Conservation (phyloP, 1,140 invertebrate genomes). For the Tribolium castaneum region DNA sequence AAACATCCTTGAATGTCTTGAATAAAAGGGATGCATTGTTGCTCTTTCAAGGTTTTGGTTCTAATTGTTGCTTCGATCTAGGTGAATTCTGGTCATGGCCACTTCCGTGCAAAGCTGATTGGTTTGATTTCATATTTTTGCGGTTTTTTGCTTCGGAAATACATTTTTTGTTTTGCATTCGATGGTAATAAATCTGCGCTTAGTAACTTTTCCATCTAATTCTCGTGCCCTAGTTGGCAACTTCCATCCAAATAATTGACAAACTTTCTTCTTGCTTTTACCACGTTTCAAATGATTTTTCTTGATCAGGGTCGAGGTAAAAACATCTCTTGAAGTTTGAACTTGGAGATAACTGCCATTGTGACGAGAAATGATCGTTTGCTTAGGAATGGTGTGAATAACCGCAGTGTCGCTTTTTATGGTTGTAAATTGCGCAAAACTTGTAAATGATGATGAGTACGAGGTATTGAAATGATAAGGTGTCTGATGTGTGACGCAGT, state of each 20-base stretch:
- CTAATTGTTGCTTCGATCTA: background rate
- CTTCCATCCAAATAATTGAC: background rate
- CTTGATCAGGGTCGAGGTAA: background rate
- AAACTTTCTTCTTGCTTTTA: background rate
- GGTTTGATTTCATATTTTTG: background rate
- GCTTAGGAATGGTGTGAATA: background rate
- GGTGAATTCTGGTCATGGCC: background rate
- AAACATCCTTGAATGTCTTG: background rate
- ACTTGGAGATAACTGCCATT: background rate
- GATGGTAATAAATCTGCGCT: background rate
- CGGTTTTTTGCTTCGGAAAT: background rate
- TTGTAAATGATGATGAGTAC: background rate
- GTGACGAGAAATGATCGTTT: background rate
- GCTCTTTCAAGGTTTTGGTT: background rate
- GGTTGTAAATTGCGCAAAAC: background rate
- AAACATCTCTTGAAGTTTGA: background rate
- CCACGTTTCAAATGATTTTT: background rate
- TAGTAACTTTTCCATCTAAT: background rate
- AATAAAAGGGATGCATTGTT: background rate
- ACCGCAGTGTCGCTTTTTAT: background rate
- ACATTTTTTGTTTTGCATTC: background rate
- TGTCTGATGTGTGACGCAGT: background rate
- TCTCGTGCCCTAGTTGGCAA: background rate
- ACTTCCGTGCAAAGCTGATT: background rate
- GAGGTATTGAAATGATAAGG: background rate